A percentile compares a stretch with the other conserved stretches of the same genome.
Conservation (phyloP, 2,888 invertebrate species). For the Acanthoscelides obtectus region DNA sequence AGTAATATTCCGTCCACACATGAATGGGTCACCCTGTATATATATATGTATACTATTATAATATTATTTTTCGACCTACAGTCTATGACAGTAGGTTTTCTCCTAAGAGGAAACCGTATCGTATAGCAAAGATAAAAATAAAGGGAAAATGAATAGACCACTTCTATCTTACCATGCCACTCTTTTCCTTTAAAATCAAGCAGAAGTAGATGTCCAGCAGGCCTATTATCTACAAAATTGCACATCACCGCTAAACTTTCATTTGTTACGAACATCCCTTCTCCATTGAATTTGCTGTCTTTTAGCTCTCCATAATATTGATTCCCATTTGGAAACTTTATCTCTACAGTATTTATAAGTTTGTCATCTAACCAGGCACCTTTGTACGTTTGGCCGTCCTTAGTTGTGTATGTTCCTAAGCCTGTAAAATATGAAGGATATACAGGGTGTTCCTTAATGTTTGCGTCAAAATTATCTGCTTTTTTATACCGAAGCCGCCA, state of each 20-base stretch:
- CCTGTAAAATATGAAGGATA: conserved; percentile 7
- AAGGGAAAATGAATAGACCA: no score
- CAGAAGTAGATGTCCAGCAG: conserved; percentile 46
- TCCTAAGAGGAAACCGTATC: no score
- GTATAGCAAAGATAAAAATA: no score
- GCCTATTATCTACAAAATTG: conserved; percentile 53
- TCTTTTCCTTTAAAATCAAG: conserved; percentile 52
- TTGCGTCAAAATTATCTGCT: no score
- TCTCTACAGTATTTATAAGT: conserved; percentile 34
- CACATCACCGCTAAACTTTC: conserved; percentile 50
- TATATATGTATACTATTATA: no score
- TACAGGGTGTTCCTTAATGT: no score
- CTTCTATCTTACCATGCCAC: conserved; percentile 51
- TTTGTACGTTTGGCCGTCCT: conserved; percentile 55
- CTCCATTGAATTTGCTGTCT: conserved; percentile 46
- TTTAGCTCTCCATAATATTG: conserved; percentile 51
- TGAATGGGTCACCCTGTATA: no score
- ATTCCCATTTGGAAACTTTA: conserved; percentile 44
- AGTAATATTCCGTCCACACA: no score
- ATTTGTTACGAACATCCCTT: conserved; percentile 51
- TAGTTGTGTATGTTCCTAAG: conserved; percentile 53
- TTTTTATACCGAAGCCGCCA: no score
- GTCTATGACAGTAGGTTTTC: no score
- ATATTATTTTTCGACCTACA: no score
- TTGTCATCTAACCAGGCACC: conserved; percentile 56